phyloP scores from a whole-genome alignment of 2,797 vertebrate species.

The Brachyrhaphis roseni region DNA sequence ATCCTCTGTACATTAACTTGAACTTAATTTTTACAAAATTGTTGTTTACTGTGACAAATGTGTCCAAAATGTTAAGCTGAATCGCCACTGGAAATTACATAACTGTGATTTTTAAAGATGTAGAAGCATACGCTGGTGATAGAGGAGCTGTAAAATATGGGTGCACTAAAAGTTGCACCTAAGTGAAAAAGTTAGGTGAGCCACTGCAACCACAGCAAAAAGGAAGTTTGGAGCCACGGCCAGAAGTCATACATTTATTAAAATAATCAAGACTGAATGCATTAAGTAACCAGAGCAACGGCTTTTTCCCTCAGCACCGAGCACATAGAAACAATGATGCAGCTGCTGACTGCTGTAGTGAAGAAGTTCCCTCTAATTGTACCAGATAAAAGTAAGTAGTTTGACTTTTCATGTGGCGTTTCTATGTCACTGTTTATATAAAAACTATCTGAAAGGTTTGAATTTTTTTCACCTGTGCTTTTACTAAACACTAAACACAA shows the following conservation, averaged over 20 bases:
- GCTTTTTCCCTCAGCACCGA: constrained; percentile 82
- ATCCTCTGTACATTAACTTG: not conserved
- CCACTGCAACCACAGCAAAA: not conserved
- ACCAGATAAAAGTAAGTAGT: constrained; percentile 89
- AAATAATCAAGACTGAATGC: not conserved
- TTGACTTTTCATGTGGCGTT: not conserved
- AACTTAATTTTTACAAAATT: not conserved
- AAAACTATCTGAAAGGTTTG: not conserved
- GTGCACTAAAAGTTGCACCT: not conserved
- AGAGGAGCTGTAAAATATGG: not conserved
- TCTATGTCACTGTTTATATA: not conserved
- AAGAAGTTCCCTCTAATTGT: constrained; percentile 95
- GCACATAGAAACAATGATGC: constrained; percentile 91
- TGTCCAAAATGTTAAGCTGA: not conserved
- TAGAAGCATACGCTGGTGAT: not conserved
- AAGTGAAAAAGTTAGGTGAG: not conserved
- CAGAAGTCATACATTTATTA: not conserved
- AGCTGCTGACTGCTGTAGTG: constrained; percentile 92
- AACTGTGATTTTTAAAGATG: not conserved
- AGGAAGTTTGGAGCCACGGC: not conserved
- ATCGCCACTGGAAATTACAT: not conserved
- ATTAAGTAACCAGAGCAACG: constrained; percentile 16
- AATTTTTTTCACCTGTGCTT: not conserved
- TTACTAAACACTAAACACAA: not conserved
- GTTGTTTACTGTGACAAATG: not conserved